Evolutionary conservation across 2,797 vertebrate species (phyloP).

Genomic region (Alfaro cultratus): DNA sequence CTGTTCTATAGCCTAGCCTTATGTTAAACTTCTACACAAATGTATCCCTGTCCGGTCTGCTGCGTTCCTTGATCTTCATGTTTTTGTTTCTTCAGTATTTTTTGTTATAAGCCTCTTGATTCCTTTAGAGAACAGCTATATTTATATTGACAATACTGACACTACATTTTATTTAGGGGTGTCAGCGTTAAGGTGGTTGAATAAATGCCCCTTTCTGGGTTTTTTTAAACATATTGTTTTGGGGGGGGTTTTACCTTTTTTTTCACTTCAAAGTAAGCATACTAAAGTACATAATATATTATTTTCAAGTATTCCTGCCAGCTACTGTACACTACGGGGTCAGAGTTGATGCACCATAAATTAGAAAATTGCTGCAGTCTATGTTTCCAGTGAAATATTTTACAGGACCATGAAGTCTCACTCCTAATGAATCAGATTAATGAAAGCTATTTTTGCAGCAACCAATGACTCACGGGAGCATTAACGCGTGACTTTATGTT

Average conservation of each 20-base stretch:
- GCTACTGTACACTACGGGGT: not conserved
- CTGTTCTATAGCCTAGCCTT: not conserved
- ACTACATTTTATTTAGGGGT: too few species aligned
- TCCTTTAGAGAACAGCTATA: too few species aligned
- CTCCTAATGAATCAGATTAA: constrained; percentile 1
- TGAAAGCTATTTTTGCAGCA: constrained; percentile 2
- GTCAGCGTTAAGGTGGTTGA: too few species aligned
- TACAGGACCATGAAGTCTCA: not conserved
- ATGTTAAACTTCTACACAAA: too few species aligned
- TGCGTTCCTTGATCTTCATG: too few species aligned
- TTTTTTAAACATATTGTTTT: too few species aligned
- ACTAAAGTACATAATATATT: not conserved
- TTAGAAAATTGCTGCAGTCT: not conserved
- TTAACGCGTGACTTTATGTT: not conserved
- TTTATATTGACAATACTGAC: too few species aligned
- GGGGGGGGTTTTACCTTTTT: not conserved
- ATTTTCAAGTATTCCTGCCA: not conserved
- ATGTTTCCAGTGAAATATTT: not conserved
- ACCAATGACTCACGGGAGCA: constrained; percentile 7
- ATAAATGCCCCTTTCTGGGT: too few species aligned
- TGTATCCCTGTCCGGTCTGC: not conserved
- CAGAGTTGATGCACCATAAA: not conserved
- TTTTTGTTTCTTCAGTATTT: too few species aligned
- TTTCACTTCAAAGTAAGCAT: not conserved
- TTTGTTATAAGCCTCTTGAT: too few species aligned